phyloP scores from a whole-genome alignment of 2,113 vertebrate species.

The Rafetus swinhoei region DNA sequence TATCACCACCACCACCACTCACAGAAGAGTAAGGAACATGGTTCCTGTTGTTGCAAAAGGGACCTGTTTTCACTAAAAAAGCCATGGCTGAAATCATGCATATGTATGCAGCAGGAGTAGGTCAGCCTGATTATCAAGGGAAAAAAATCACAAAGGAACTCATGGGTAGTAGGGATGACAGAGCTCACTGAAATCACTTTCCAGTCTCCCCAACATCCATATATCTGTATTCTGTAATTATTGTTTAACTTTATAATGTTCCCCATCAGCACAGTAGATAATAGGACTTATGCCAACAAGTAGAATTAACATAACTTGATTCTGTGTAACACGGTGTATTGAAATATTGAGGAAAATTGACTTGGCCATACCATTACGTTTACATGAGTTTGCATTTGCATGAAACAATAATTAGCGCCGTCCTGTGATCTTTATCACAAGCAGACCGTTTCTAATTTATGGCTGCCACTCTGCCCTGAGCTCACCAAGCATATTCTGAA shows the following conservation, averaged over 20 bases:
- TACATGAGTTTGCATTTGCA: conserved; percentile 15
- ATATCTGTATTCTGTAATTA: neutral
- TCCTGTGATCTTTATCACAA: neutral
- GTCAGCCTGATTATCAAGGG: neutral
- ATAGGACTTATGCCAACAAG: neutral
- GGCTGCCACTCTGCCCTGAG: neutral
- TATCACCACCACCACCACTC: neutral
- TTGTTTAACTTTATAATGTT: neutral
- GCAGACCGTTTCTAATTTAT: conserved; percentile 34
- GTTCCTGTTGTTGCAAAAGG: neutral
- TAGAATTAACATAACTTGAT: neutral
- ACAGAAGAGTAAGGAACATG: neutral
- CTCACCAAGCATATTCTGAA: conserved; percentile 33
- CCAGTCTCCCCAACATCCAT: neutral
- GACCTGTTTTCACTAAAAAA: neutral
- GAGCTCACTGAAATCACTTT: neutral
- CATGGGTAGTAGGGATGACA: neutral
- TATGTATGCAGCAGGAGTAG: neutral
- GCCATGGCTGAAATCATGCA: neutral
- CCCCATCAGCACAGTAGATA: neutral
- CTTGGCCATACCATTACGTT: neutral
- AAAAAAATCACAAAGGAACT: neutral
- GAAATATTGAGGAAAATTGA: conserved; percentile 40
- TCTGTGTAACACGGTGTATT: conserved; percentile 13
- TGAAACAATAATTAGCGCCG: neutral